A percentile compares a stretch with the other conserved stretches of the same genome.
Conservation (phyloP, 1,140 invertebrate species). For the Metaphire vulgaris region DNA sequence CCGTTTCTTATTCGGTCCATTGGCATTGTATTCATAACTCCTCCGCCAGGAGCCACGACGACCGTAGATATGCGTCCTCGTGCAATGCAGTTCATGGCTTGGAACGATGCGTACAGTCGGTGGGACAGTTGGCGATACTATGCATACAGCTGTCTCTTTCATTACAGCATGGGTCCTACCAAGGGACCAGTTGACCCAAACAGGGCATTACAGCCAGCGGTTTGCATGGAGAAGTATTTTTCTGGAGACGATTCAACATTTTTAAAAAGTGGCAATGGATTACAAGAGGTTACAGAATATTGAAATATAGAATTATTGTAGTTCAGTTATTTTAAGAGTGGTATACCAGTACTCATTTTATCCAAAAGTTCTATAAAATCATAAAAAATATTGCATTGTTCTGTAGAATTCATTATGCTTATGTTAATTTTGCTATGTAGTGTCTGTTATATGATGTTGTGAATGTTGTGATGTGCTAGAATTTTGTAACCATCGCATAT, state of each 20-base stretch:
- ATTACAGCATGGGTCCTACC: not conserved
- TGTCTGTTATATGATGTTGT: not conserved
- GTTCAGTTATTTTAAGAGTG: too few species aligned
- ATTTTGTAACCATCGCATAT: too few species aligned
- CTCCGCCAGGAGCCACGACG: not conserved
- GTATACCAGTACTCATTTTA: not conserved
- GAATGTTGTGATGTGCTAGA: too few species aligned
- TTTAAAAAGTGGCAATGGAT: not conserved
- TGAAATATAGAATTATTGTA: not conserved
- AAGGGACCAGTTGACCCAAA: not conserved
- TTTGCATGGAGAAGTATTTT: not conserved
- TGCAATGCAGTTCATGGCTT: not conserved
- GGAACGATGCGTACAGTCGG: not conserved
- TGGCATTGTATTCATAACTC: not conserved
- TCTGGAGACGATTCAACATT: not conserved
- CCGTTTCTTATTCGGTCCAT: not conserved
- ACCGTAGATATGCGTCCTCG: not conserved
- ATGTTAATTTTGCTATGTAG: not conserved
- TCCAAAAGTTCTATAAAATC: not conserved
- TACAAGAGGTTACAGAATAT: not conserved
- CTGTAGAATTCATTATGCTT: not conserved
- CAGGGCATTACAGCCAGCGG: not conserved
- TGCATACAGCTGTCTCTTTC: not conserved
- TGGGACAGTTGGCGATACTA: not conserved
- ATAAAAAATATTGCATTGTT: not conserved